Conservation (phyloP, 2,113 vertebrate species). For the Phyllostomus hastatus region DNA sequence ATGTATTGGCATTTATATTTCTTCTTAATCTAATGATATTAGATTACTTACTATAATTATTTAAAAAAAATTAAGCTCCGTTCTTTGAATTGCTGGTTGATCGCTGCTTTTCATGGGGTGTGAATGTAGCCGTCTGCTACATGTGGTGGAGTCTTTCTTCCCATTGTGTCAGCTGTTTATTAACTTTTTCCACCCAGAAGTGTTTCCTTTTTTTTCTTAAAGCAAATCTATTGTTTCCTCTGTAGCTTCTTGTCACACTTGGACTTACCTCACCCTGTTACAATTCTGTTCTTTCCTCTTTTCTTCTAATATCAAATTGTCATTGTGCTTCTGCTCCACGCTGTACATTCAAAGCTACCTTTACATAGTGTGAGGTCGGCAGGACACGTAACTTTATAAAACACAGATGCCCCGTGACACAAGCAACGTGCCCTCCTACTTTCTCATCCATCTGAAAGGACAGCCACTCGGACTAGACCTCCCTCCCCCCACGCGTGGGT, state of each 20-base stretch:
- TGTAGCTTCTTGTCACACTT: neutral
- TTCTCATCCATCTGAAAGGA: neutral
- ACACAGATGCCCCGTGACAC: neutral
- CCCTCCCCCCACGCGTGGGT: neutral
- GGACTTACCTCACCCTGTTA: neutral
- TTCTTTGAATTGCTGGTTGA: neutral
- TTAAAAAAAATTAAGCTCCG: neutral
- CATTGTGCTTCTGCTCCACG: neutral
- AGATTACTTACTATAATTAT: neutral
- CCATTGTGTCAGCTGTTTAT: neutral
- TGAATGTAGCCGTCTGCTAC: neutral
- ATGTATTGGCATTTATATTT: neutral
- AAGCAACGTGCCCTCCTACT: neutral
- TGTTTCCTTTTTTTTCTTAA: neutral
- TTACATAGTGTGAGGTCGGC: neutral
- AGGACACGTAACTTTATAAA: neutral
- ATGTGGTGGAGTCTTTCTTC: conserved; percentile 1
- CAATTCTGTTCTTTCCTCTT: neutral
- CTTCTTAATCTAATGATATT: neutral
- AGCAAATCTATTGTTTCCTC: neutral
- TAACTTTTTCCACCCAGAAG: conserved; percentile 42
- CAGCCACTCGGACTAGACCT: accelerated
- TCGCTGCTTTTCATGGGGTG: neutral
- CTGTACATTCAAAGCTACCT: neutral
- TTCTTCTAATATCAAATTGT: neutral